These are phyloP conservation scores for Alligator mississippiensis DNA, from an alignment of 2,113 vertebrate species.

Conservation along the genomic window DNA sequence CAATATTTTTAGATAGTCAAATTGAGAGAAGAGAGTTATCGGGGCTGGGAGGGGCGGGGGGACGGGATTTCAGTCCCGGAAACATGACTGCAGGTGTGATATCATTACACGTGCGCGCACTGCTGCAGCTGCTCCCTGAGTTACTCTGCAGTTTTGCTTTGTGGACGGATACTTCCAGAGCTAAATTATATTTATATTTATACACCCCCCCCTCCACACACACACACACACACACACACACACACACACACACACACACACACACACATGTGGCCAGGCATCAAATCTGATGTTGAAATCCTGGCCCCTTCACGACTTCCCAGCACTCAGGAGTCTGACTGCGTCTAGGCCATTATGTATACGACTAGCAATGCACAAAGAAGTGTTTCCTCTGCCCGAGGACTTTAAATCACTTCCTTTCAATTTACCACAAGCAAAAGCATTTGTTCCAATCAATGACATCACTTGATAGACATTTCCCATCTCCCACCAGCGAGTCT, in stretches of 20 bases:
- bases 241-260: too few relatives aligned
- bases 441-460: slow-evolving; percentile 45
- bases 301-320: slow-evolving; percentile 37
- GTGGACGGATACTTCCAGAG: fast-evolving
- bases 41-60: not conserved
- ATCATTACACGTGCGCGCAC: not conserved
- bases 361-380: slow-evolving; percentile 50
- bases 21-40: not conserved
- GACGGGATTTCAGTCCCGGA: not conserved
- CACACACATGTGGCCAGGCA: not conserved
- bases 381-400: not conserved
- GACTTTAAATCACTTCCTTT: slow-evolving; percentile 19
- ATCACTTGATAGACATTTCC: slow-evolving; percentile 27
- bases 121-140: slow-evolving; percentile 19
- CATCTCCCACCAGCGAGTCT: not conserved
- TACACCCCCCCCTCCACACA: not conserved
- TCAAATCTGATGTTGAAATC: slow-evolving; percentile 1
- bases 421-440: slow-evolving; percentile 21
- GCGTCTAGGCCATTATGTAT: slow-evolving; percentile 7
- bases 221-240: too few relatives aligned
- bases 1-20: not conserved
- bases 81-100: not conserved
- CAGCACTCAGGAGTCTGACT: slow-evolving; percentile 39
- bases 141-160: not conserved
- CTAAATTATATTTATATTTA: fast-evolving